phyloP scores from a whole-genome alignment of 2,888 invertebrate species.

The Lasioglossum malachurum region DNA sequence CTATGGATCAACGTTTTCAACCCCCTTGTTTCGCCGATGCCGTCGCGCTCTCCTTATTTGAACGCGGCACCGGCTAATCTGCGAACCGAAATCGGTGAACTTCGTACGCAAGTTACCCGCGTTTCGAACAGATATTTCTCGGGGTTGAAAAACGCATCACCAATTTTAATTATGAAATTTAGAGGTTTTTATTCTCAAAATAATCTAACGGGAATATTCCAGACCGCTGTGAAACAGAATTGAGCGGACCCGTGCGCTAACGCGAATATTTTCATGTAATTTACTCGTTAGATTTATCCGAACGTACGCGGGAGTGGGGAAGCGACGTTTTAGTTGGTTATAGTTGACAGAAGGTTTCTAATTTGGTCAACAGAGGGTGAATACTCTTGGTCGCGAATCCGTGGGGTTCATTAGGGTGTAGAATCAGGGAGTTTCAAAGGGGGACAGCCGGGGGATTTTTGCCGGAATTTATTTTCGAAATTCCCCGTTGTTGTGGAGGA shows the following conservation, averaged over 20 bases:
- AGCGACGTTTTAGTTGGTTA: neutral
- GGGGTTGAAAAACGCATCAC: neutral
- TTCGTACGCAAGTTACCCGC: neutral
- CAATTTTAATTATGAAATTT: neutral
- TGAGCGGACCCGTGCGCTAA: neutral
- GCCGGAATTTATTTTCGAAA: conserved; percentile 51
- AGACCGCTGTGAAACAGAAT: neutral
- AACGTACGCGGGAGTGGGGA: neutral
- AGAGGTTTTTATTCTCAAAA: neutral
- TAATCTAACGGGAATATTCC: too few species aligned
- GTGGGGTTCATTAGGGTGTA: neutral
- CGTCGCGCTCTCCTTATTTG: conserved; percentile 23
- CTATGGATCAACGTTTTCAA: conserved; percentile 42
- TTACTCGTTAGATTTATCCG: neutral
- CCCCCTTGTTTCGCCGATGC: conserved; percentile 36
- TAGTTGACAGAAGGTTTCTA: conserved; percentile 5
- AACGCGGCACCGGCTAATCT: conserved; percentile 40
- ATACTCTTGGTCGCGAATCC: neutral
- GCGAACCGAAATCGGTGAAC: conserved; percentile 5
- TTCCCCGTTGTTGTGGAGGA: conserved; percentile 40
- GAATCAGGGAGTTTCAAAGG: neutral
- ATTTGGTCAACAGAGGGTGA: conserved; percentile 9
- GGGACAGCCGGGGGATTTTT: conserved; percentile 10
- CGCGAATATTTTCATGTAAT: neutral
- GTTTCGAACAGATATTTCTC: neutral